Conservation (phyloP, 2,888 invertebrate species). For the Nipponacmea schrenckii region DNA sequence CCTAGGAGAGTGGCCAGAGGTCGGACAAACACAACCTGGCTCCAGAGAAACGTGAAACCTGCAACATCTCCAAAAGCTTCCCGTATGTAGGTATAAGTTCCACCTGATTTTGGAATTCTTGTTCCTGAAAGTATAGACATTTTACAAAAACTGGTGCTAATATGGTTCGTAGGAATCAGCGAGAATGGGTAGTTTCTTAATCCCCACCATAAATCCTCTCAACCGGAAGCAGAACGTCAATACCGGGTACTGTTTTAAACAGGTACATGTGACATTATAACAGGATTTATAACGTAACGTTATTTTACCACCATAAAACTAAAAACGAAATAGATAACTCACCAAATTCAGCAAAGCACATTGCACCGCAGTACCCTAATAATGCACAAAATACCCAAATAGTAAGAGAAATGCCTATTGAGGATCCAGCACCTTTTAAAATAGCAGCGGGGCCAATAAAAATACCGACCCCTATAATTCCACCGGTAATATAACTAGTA, state of each 20-base stretch:
- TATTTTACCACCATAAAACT: too few species aligned
- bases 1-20: conserved; percentile 26
- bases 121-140: conserved; percentile 21
- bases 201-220: too few species aligned
- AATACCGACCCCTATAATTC: conserved; percentile 34
- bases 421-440: conserved; percentile 25
- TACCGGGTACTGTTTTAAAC: too few species aligned
- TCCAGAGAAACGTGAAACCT: conserved; percentile 31
- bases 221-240: too few species aligned
- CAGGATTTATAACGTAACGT: too few species aligned
- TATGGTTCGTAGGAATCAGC: too few species aligned
- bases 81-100: conserved; percentile 29
- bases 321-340: background rate
- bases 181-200: too few species aligned
- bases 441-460: conserved; percentile 31
- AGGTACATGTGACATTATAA: too few species aligned
- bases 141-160: too few species aligned
- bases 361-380: conserved; percentile 28
- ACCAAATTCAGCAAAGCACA: conserved; percentile 32
- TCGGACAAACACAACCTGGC: conserved; percentile 24
- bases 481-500: conserved; percentile 28
- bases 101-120: conserved; percentile 28
- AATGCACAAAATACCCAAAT: conserved; percentile 28
- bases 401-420: conserved; percentile 27
- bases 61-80: conserved; percentile 26